phyloP scores from a whole-genome alignment of 2,113 vertebrate species.

The Leptosomus discolor region DNA sequence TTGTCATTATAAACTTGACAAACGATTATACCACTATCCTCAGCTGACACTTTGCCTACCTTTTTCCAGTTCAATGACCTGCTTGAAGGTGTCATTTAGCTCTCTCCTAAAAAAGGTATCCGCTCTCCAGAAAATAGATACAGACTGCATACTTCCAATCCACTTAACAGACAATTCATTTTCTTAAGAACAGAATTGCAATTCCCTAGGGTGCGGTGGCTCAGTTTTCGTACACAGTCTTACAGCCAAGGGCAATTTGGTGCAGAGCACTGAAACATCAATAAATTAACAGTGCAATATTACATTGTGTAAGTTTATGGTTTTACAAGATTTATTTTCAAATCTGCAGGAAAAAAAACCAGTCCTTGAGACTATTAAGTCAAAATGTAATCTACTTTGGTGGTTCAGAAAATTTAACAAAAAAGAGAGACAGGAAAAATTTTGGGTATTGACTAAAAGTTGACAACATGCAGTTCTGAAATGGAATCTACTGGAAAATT shows the following conservation, averaged over 20 bases:
- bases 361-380: not conserved
- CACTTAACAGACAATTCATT: not conserved
- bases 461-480: not conserved
- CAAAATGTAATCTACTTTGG: not conserved
- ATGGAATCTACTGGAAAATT: not conserved
- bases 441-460: not conserved
- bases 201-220: rapidly evolving
- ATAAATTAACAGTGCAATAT: not conserved
- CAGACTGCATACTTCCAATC: not conserved
- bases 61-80: not conserved
- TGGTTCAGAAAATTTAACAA: not conserved
- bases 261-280: not conserved
- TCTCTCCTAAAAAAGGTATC: not conserved
- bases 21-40: not conserved
- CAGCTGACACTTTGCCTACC: not conserved
- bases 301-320: not conserved
- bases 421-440: not conserved
- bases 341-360: not conserved
- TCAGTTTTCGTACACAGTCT: rapidly evolving
- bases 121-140: not conserved
- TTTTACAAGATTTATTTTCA: not conserved
- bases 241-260: not conserved
- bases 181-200: not conserved
- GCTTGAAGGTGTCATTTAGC: not conserved
- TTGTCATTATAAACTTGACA: not conserved